Conservation (phyloP, 2,113 vertebrate species). For the Lamprotornis superbus region DNA sequence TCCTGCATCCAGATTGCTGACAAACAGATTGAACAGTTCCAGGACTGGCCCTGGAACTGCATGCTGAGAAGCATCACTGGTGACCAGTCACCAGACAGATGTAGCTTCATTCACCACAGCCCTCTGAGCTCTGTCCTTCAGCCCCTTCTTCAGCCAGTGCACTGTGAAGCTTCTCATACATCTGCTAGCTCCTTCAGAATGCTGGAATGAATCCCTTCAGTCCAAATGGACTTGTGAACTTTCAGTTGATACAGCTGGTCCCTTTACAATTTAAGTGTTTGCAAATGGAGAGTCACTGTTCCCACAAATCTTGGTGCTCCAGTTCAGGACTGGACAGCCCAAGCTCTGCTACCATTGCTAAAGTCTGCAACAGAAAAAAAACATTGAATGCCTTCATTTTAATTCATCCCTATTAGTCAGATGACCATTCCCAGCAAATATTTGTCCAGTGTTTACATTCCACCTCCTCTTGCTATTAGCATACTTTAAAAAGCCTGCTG, state of each 20-base stretch:
- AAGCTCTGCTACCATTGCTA: neutral
- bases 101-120: neutral
- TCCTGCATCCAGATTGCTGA: neutral
- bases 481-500: neutral
- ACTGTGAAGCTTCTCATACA: accelerated
- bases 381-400: neutral
- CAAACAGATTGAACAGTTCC: too few species aligned
- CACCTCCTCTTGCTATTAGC: neutral
- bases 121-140: neutral
- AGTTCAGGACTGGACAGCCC: accelerated
- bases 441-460: neutral
- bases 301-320: neutral
- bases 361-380: neutral
- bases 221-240: neutral
- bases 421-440: neutral
- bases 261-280: neutral
- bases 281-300: neutral
- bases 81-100: accelerated
- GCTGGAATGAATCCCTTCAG: neutral
- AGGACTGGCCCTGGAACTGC: neutral
- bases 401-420: neutral
- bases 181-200: accelerated
- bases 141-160: neutral
- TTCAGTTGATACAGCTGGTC: neutral
- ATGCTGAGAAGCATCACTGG: accelerated